Evolutionary conservation across 2,797 vertebrate genomes (phyloP), one percentile per base, ranked within the genome.

Genomic region (Sebastes vulpes): DNA sequence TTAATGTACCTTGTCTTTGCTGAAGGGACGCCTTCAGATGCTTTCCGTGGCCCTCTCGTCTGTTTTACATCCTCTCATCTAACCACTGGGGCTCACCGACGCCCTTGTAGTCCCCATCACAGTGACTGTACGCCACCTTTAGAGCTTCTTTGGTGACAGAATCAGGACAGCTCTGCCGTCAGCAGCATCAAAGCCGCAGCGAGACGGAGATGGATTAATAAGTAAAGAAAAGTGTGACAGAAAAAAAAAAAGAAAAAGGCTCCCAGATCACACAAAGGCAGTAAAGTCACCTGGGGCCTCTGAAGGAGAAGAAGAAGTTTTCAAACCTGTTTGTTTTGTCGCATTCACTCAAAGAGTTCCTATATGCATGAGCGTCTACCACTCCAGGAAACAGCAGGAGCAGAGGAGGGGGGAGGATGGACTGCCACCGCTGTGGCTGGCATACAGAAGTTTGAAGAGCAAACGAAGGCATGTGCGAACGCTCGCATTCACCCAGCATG

Each of bases 141-240:
- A 46, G 75, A 84, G 73, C 76, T 52, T 70, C 88, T 78, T 79
- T 63, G 68, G 81, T 94, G 95, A 95, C 93, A 94, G 94, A 94
- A 95, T 94, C 83, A 77, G 94, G 93, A 89, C 93, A 90, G 81
- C 77, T 65, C 81, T 12, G 11, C 75, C 16, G 60, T 92, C 86
- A 83, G 73, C 56, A 31, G 77, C 83, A 91, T 93, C 88, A 92
- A 91, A 93, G 91, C 86, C 20, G 1, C 82, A 77, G 72, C 14
- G 23, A 85, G 89, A 89, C 46, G 8, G 79, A 88, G 87, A 91
- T 71, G 74, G 90, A 94, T 95, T 92, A 94, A 95, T 92, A 94
- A 93, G 83, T 92, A 92, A 95, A 91, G 87, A 73, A 87, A 89
- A 82, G 69, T 77, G 72, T 73, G 69, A 89, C 80, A 70, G 83